A percentile compares a stretch with the other conserved stretches of the same genome.
phyloP scores from a whole-genome alignment of 2,888 invertebrate species.

The Leucoma salicis region DNA sequence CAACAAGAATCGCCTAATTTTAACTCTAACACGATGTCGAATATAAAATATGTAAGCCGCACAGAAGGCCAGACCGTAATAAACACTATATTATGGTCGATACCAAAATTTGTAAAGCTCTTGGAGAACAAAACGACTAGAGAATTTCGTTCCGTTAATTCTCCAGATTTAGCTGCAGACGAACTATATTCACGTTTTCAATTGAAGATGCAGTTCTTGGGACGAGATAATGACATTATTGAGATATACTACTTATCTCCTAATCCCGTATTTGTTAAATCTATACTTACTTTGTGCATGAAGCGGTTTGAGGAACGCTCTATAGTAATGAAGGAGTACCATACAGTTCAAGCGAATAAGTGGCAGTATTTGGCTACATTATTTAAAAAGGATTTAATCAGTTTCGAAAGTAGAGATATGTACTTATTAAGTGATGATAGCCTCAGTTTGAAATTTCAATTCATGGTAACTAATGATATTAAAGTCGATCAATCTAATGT shows the following conservation, averaged over 20 bases:
- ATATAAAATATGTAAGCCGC: slow-evolving; percentile 59
- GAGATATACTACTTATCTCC: slow-evolving; percentile 70
- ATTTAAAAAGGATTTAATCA: slow-evolving; percentile 63
- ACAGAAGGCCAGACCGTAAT: slow-evolving; percentile 70
- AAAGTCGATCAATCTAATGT: slow-evolving; percentile 55
- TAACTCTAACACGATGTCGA: slow-evolving; percentile 32
- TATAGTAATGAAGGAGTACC: slow-evolving; percentile 68
- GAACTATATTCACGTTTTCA: slow-evolving; percentile 54
- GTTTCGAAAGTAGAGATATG: slow-evolving; percentile 57
- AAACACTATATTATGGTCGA: slow-evolving; percentile 68
- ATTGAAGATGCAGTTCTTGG: slow-evolving; percentile 70
- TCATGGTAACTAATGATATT: slow-evolving; percentile 68
- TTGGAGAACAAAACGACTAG: slow-evolving; percentile 58
- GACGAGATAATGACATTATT: slow-evolving; percentile 66
- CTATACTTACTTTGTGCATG: slow-evolving; percentile 63
- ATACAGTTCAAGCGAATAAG: slow-evolving; percentile 67
- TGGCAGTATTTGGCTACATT: slow-evolving; percentile 73
- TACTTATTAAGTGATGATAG: slow-evolving; percentile 66
- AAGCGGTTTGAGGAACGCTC: slow-evolving; percentile 71
- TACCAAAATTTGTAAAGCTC: slow-evolving; percentile 60
- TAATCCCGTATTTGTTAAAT: slow-evolving; percentile 63
- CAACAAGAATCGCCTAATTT: too few relatives aligned
- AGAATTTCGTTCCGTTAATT: slow-evolving; percentile 64
- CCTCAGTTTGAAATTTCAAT: slow-evolving; percentile 66
- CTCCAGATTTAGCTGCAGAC: slow-evolving; percentile 43